Evolutionary conservation across 2,797 vertebrate genomes (phyloP), one percentile per base, ranked within the genome.

Genomic region (Trichosurus vulpecula): DNA sequence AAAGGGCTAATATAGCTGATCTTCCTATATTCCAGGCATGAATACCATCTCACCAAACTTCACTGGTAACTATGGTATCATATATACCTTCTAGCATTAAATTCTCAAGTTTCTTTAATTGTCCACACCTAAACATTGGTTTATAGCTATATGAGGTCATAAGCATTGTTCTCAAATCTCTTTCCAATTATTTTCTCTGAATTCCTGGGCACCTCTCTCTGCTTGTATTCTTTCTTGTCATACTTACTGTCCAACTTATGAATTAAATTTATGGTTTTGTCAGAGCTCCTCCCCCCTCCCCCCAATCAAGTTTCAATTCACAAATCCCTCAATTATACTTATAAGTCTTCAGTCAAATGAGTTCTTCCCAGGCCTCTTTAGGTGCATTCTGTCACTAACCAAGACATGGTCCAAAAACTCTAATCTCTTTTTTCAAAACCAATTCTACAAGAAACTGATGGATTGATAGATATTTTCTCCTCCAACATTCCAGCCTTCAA

Each of bases 61-160:
- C 90, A 74, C 92, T 94, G 95, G n/a, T 95, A 93, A 52, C 92
- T 92, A 52, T 94, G 58, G 54, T 58, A 57, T 52, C 91, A 58
- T 14, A 52, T 92, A 96, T 91, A 92, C 93, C 41, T 94, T n/a
- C 89, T 95, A 97, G 91, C 94, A 87, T 66, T 97, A 51, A 96
- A 92, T 93, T 95, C 31, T 92, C 91, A 87, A 94, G 94, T 97
- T 95, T 30, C 54, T 41, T 93, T 92, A 91, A 55, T 74, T 90
- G 57, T 16, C 35, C 89, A 56, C 90, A 74, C 30, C 94, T 25
- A 81, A 47, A 81, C n/a, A 81, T 14, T 66, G 31, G 58, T 16
- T 13, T 47, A 47, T 47, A 25, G 1, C 6, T 47, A 25, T 27
- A 81, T 81, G 8, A 47, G 22, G 74, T 22, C 74, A 81, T 25